Conservation (phyloP, 2,113 vertebrate genomes). For the Petrocephalus zakoni region DNA sequence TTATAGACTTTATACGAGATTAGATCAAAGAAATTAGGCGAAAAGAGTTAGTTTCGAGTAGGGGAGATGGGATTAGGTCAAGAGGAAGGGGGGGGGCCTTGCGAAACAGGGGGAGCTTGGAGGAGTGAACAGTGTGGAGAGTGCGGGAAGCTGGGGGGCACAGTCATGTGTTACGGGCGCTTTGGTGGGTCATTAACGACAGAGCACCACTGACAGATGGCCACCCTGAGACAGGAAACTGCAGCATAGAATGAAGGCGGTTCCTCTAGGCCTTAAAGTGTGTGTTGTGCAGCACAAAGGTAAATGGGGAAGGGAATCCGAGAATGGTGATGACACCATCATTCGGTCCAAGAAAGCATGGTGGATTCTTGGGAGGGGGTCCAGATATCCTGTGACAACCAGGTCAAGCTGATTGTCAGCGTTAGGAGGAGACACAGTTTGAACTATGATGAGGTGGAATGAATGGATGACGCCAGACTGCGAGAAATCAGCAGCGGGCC, state of each 20-base stretch:
- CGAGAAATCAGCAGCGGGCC: neutral
- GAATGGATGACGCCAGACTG: neutral
- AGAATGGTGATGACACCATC: too few relatives aligned
- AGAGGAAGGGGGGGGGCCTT: neutral
- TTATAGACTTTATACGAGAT: neutral
- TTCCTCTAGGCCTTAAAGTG: neutral
- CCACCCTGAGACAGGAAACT: neutral
- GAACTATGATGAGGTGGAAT: neutral
- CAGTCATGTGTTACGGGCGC: neutral
- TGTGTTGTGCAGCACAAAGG: neutral
- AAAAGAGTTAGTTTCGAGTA: neutral
- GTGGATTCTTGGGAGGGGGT: neutral
- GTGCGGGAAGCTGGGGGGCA: neutral
- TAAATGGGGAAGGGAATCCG: neutral
- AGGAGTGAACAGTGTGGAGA: neutral
- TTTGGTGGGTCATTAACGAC: neutral
- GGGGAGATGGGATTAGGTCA: neutral
- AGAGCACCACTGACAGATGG: neutral
- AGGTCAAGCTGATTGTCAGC: neutral
- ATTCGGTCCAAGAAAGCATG: too few relatives aligned
- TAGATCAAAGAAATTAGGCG: neutral
- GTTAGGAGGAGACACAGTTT: neutral
- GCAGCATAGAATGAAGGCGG: neutral
- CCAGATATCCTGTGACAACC: neutral
- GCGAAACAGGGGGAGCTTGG: neutral